Base-by-base conservation (phyloP, 2,113 vertebrate genomes). In the Ceratotherium simum region DNA sequence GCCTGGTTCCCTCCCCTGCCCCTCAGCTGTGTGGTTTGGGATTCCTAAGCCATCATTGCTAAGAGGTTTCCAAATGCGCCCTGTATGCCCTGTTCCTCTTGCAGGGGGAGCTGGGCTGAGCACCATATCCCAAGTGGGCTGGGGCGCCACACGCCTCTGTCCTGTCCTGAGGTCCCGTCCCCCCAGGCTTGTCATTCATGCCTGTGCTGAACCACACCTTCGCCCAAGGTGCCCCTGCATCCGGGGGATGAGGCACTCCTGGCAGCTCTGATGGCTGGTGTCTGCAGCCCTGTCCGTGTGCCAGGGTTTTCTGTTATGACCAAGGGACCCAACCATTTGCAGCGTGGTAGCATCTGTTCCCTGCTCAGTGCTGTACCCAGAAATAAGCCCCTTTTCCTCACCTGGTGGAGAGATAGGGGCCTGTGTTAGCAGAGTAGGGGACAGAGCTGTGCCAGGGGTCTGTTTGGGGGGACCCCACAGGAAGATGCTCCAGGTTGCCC, bases 391-490 rank as follows among this genome's bases (percentile, higher is more conserved):
- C 21, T 56, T 91, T 75, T 56, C 29, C 36, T 70, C 7, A 56
- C 20, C 16, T 12, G 29, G 39, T 7, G 13, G 90, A 90, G 85
- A 58, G 60, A 62, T 12, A 18, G 42, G 39, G 31, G 5, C 88
- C 58, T 27, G 14, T 29, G 5, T 73, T 48, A 18, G 39, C 23
- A 31, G 46, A 54, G 84, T 8, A n/a, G 20, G 12, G 10, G 23
- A 31, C 33, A 60, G 76, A n/a, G 25, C 8, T 29, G 2, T 0
- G 0, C n/a, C 87, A 46, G 64, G 80, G 86, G 29, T 95, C 94
- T 51, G 3, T 27, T 39, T 62, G n/a, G 20, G 39, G 58, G 84
- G 0, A 1, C 39, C 91, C 51, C 39, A 10, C 13, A 10, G 56
- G 48, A 39, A 58, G 18, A 25, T 46, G 21, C 36, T 16, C 12